Base-by-base conservation (phyloP, 2,888 invertebrate species). In the Metallyticus violacea region DNA sequence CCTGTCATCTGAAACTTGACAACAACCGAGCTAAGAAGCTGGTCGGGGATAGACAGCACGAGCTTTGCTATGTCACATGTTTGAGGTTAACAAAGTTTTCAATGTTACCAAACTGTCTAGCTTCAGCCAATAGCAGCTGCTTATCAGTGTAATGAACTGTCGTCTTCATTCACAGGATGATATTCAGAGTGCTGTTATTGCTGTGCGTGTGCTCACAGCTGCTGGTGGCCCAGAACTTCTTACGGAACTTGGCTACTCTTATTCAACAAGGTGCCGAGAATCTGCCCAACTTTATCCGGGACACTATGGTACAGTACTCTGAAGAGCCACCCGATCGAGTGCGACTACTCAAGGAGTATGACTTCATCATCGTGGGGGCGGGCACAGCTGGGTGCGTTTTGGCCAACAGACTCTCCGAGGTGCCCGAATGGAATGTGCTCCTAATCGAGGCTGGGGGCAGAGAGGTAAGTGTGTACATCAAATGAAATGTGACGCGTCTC, bases 371-470 rank as follows among this genome's bases (percentile, higher is more conserved):
- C 87, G 90, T 92, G n/a, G 92, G 92, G 0, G 92, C 92, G 2
- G 92, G 92, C 2, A 91, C 92, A 0, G 92, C 92, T 2, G 92
- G 92, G 0, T 91, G 92, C 85, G 91, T 91, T 22, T 89, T 92
- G 6, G 91, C 91, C 86, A 92, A 92, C 88, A 89, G 93, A 30
- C 90, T 93, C 6, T 91, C 92, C 1, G 92, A 93, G 90, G 91
- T 92, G 4, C 93, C 94, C 0, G 92, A 94, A 15, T 95, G 95
- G 94, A 94, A 94, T 88, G 93, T 96, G 0, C 91, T 97, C 7
- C 92, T 97, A 0, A 91, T 97, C 76, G 97, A 97, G 92, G 97
- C 96, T 1, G 97, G 97, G 86, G 91, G 91, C 5, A 90, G 92
- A 7, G 96, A 97, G 40, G 40, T 62, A 22, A 15, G 40, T 62